These are phyloP conservation scores for Charina bottae DNA, from an alignment of 2,113 vertebrate genomes.

Conservation along the genomic window DNA sequence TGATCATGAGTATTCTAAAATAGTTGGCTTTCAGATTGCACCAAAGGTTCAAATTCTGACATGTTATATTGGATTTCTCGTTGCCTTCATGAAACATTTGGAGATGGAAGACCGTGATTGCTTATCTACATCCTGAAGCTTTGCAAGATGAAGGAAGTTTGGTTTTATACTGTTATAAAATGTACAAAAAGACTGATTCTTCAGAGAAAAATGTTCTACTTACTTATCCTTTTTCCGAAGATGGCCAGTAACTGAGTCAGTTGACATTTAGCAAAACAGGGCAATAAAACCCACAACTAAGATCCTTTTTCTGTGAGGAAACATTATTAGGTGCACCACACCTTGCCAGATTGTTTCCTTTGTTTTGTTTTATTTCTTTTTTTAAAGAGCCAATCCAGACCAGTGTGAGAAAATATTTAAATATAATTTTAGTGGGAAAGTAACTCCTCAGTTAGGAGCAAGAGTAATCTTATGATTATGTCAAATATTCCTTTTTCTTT, in stretches of 20 bases:
- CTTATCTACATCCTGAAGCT: neutral
- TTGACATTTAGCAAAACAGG: constrained; percentile 39
- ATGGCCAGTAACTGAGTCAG: constrained; percentile 40
- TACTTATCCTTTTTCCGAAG: neutral
- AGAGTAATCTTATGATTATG: constrained; percentile 25
- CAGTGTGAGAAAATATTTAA: constrained; percentile 25
- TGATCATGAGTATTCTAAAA: neutral
- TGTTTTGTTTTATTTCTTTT: neutral
- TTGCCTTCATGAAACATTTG: neutral
- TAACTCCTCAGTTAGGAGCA: constrained; percentile 1
- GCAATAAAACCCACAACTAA: neutral
- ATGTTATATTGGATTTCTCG: neutral
- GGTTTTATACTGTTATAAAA: neutral
- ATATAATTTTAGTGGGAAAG: neutral
- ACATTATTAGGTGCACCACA: constrained; percentile 5
- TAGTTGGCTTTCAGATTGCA: neutral
- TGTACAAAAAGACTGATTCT: neutral
- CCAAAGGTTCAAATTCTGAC: neutral
- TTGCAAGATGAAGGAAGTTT: neutral
- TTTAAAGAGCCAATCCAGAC: constrained; percentile 33
- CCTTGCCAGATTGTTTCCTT: constrained; percentile 35
- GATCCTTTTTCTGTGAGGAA: constrained; percentile 46
- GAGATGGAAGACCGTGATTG: neutral
- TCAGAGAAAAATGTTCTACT: neutral
- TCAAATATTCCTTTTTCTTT: constrained; percentile 40